A percentile compares a stretch with the other conserved stretches of the same genome.
These are phyloP conservation scores for Petromus typicus DNA, from an alignment of 2,113 vertebrate species.

Conservation along the genomic window DNA sequence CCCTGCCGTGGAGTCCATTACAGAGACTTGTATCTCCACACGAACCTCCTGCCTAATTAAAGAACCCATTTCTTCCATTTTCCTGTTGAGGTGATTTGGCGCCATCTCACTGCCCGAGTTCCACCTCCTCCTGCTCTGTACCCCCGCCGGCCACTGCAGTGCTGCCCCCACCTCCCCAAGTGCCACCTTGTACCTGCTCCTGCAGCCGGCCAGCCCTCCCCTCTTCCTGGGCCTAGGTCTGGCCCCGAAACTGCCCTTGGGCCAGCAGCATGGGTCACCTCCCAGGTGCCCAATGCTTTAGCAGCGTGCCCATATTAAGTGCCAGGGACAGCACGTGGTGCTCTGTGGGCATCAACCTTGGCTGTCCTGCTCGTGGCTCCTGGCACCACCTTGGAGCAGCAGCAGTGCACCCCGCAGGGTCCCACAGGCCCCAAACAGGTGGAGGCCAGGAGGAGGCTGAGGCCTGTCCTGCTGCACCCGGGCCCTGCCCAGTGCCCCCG, in stretches of 20 bases:
- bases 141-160: rapidly evolving
- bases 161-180: neutral
- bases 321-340: neutral
- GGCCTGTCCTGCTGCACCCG: no score
- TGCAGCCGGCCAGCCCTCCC: neutral
- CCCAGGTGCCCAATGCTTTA: neutral
- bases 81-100: neutral
- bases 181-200: neutral
- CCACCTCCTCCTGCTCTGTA: neutral
- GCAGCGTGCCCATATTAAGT: rapidly evolving
- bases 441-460: no score
- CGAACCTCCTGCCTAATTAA: no score
- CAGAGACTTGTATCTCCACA: no score
- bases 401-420: constrained; percentile 21
- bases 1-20: neutral
- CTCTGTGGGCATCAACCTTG: rapidly evolving
- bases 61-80: neutral
- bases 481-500: no score
- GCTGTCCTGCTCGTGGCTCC: neutral
- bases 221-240: neutral
- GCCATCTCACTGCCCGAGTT: neutral
- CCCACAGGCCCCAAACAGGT: no score
- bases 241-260: neutral
- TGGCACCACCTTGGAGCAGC: neutral
- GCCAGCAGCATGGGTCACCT: neutral